Base-by-base conservation (phyloP, 2,113 vertebrate genomes). In the Istiophorus platypterus region DNA sequence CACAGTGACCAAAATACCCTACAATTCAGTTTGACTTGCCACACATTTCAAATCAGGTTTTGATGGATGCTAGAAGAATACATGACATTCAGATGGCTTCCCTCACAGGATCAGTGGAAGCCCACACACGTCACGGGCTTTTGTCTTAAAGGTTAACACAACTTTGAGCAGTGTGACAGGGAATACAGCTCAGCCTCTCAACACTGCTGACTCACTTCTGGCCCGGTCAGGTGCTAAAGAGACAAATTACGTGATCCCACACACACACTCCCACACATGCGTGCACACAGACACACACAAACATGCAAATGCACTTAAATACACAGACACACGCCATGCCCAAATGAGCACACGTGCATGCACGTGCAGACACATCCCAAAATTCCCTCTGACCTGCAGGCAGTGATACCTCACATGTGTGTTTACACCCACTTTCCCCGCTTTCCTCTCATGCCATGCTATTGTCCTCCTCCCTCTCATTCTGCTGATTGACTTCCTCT, bases 111-210 rank as follows among this genome's bases (percentile, higher is more conserved):
- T 92, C 80, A 85, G 73, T 81, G 63, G 81, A 81, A 82, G 85
- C 86, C 77, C 85, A 89, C 71, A 74, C 82, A 73, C 86, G 84
- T 95, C 94, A 92, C 67, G 29, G 87, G 37, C 88, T 86, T 93
- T 94, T 92, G 88, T 94, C 74, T 88, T 57, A 92, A 93, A 94
- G 92, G 89, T 93, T 92, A 92, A 91, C 87, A 88, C 89, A 90
- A 92, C 88, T 91, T 87, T 76, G 76, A 67, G 81, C 83, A 70
- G 75, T 78, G 88, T 83, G 86, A 84, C 78, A 15, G 75, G 69
- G 82, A 84, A 81, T 64, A 24, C 80, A 57, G 73, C 83, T 83
- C 75, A 81, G 84, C 77, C 82, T 73, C 68, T 76, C 84, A 80
- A 71, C 83, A 68, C 76, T 76, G 82, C 86, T 92, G 92, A 92